Base-by-base conservation (phyloP, 2,888 invertebrate genomes). In the Ashinkailepas kermadecensis region DNA sequence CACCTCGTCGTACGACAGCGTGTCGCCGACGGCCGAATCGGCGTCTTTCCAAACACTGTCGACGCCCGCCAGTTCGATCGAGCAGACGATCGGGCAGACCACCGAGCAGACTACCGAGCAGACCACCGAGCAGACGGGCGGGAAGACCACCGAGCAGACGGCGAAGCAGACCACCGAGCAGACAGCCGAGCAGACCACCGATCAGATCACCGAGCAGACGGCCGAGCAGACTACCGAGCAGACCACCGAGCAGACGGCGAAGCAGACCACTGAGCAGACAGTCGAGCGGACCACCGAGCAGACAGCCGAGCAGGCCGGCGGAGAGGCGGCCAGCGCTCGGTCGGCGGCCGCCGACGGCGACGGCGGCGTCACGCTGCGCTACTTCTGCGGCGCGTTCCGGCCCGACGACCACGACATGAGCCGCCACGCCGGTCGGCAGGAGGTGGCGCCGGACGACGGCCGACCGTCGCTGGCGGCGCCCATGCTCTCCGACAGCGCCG, bases 321-420 rank as follows among this genome's bases (percentile, higher is more conserved):
- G n/a, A 13, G 25, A 21, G 25, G 67, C 23, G 11, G 67, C n/a
- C 23, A 12, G n/a, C 67, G n/a, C 6, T 25, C 23, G 25, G 67
- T 25, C n/a, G 12, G n/a, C 39, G 54, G 8, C 18, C 9, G 8
- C 25, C 70, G 15, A 21, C 70, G 8, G 3, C 39, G 15, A 25
- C 12, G 74, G 21, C 56, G 74, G 56, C 54, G 18, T 74, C 54
- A 74, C 21, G 21, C 74, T 74, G 74, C 74, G 74, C 21, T 74
- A 74, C 56, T 74, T 74, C 74, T 74, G 74, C 74, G 56, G 74
- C 21, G 56, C 21, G 9, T 74, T 74, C 54, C 74, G 11, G 74
- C 74, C 74, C 2, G 74, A 21, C 54, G 74, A 74, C 56, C 74
- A 74, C 56, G 10, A 21, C 56, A 74, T 74, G 74, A 21, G 54